phyloP scores from a whole-genome alignment of 2,797 vertebrate species.

The Acipenser ruthenus region DNA sequence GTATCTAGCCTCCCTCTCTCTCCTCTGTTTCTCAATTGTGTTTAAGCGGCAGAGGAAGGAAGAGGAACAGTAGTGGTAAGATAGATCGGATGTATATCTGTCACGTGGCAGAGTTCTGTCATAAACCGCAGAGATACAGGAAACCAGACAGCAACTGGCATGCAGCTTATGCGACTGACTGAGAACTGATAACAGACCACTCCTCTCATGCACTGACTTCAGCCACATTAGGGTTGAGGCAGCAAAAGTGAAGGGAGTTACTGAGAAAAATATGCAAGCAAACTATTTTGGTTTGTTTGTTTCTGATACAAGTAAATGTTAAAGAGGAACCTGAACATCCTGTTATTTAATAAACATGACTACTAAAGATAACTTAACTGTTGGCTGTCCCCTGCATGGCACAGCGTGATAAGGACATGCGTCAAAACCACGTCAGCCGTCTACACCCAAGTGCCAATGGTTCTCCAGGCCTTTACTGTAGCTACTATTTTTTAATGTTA shows the following conservation, averaged over 20 bases:
- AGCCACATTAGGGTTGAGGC: neutral
- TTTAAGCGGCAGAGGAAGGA: conserved; percentile 23
- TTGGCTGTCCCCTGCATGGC: too few relatives aligned
- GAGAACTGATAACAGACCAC: conserved; percentile 21
- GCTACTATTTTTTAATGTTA: too few relatives aligned
- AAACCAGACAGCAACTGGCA: conserved; percentile 14
- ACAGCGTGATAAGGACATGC: too few relatives aligned
- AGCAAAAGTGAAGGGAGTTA: neutral
- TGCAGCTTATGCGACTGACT: neutral
- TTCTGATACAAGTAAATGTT: too few relatives aligned
- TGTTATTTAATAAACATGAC: too few relatives aligned
- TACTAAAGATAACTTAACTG: too few relatives aligned
- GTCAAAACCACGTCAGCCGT: too few relatives aligned
- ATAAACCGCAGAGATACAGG: conserved; percentile 35
- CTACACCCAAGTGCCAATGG: too few relatives aligned
- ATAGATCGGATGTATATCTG: conserved; percentile 34
- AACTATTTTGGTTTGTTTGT: neutral
- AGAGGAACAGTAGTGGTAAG: conserved; percentile 36
- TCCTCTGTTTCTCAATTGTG: too few relatives aligned
- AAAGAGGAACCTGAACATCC: too few relatives aligned
- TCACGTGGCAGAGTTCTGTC: conserved; percentile 33
- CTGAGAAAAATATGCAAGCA: neutral
- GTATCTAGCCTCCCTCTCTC: too few relatives aligned
- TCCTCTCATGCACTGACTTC: neutral
- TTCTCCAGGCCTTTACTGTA: too few relatives aligned